Evolutionary conservation across 2,113 vertebrate genomes (phyloP), one percentile per base, ranked within the genome.

Genomic region (Paedocypris sp.): DNA sequence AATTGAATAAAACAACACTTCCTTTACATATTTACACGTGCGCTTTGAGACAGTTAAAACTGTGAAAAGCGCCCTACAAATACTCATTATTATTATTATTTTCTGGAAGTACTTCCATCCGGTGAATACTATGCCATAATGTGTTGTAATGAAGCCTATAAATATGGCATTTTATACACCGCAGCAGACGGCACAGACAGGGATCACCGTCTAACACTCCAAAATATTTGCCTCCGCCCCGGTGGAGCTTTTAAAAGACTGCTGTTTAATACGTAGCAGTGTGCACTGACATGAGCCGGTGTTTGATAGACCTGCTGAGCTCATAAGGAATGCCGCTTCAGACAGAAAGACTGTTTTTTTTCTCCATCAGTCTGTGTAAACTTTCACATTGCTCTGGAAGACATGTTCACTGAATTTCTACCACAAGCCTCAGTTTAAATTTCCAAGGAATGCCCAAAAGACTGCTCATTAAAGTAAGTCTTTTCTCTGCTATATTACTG

Each of bases 311-410:
- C 31, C 68, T 68, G 71, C 41, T 52, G 50, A 43, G 38, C 25
- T 62, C 50, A 64, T 72, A 31, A 72, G 56, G 78, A 77, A 82
- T 80, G 72, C 18, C 18, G 56, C 67, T 12, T 48, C 54, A 59
- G 43, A 68, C 66, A 52, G 26, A 35, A 22, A 23, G 49, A 60
- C 62, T 56, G 51, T 70, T 47, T 64, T 43, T 73, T 36, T 49
- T 64, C 60, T 36, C 67, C 57, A 42, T 66, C 39, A 32, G 46
- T 80, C 68, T 77, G 51, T 66, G 71, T 77, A 77, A 81, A 82
- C 71, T 66, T 81, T 82, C 74, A 75, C 74, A 79, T 60, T 72
- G 23, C 9, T n/a, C 53, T 67, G 75, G 70, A 60, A 35, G 29
- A 19, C 8, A 38, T n/a, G 43, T 16, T 43, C 36, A 22, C 7